Conservation (phyloP, 2,797 vertebrate species). For the Margarornis squamiger region DNA sequence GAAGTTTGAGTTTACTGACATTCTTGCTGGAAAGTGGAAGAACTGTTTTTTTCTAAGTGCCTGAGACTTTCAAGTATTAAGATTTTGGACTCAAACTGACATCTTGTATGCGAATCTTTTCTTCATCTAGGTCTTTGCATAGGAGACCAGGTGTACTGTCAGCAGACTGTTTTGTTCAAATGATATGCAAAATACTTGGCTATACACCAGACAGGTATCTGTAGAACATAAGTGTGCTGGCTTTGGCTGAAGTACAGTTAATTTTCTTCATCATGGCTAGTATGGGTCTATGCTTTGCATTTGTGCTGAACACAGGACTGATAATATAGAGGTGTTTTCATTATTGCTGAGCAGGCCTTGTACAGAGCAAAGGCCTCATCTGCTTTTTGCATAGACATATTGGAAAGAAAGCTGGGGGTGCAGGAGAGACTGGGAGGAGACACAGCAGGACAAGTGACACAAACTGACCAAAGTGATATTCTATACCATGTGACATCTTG, state of each 20-base stretch:
- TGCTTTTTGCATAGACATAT: not conserved
- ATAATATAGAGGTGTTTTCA: not conserved
- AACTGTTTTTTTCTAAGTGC: not conserved
- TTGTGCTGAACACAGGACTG: not conserved
- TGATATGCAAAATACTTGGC: not conserved
- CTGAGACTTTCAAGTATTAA: not conserved
- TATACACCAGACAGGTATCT: not conserved
- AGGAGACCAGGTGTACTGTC: not conserved
- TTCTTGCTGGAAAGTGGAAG: not conserved
- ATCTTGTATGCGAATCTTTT: not conserved
- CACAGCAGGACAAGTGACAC: not conserved
- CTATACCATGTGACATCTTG: not conserved
- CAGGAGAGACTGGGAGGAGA: not conserved
- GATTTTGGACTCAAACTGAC: not conserved
- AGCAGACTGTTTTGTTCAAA: not conserved
- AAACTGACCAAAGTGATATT: not conserved
- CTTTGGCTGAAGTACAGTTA: not conserved
- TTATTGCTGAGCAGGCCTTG: not conserved
- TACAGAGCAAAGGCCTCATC: not conserved
- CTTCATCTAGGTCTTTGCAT: not conserved
- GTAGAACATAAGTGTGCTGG: not conserved
- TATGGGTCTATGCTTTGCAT: not conserved
- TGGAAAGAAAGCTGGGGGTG: not conserved
- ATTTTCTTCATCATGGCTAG: not conserved
- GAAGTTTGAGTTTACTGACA: not conserved